Base-by-base conservation (phyloP, 2,888 invertebrate species). In the Carcina quercana region DNA sequence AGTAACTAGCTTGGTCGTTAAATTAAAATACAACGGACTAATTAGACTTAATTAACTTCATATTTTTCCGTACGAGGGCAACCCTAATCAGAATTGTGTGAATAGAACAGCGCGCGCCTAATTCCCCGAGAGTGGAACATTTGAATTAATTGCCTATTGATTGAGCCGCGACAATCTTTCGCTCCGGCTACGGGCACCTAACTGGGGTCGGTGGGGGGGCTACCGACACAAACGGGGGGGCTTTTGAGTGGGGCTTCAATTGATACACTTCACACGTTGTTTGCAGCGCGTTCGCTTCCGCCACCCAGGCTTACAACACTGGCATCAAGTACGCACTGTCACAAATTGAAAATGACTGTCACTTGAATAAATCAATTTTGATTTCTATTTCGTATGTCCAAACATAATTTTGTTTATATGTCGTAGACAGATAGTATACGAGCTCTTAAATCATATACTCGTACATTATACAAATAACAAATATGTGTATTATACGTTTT, bases 131-230 rank as follows among this genome's bases (percentile, higher is more conserved):
- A 33, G 35, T 34, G 50, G 44, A 42, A 46, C 51, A 50, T 47
- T 49, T 42, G 50, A 48, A 56, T 59, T 61, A 59, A 61, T 59
- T 60, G 52, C 46, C 46, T 55, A 58, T 59, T 53, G 59, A 54
- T 54, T 53, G 53, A 49, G 43, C 38, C 41, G 44, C 45, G 50
- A 45, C 53, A 51, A 50, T 53, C 43, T 48, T 43, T 37, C 47
- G 33, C 40, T 33, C 38, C 8, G 13, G 20, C 12, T 11, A 24
- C 24, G 25, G 25, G 13, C 7, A 10, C 10, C 3, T 24, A 24
- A 24, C 6, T 4, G 24, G 24, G 24, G 6, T 25, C n/a, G 7
- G n/a, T 5, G 25, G 3, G 15, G n/a, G n/a, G n/a, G n/a, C n/a
- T n/a, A 7, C 3, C 24, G 13, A 24, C 15, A 15, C 10, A 12